phyloP scores from a whole-genome alignment of 2,113 vertebrate genomes.

The Pipa parva region DNA sequence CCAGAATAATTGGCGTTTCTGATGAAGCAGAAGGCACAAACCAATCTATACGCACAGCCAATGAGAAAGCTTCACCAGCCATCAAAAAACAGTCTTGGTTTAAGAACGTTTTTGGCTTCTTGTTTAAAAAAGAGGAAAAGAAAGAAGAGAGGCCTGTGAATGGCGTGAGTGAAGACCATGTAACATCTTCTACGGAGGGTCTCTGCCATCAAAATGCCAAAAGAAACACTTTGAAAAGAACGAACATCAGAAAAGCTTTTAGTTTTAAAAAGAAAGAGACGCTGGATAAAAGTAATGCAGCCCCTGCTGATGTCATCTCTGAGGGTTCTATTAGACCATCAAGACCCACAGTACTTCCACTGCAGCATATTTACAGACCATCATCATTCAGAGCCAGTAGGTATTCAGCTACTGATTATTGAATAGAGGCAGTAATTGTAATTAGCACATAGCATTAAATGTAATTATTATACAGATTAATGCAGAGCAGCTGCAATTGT shows the following conservation, averaged over 20 bases:
- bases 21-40: constrained; percentile 42
- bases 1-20: not conserved
- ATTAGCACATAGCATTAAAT: too few relatives aligned
- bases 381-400: constrained; percentile 27
- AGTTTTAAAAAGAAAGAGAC: constrained; percentile 49
- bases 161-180: not conserved
- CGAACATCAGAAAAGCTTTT: constrained; percentile 50
- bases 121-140: constrained; percentile 60
- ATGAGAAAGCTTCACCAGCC: constrained; percentile 53
- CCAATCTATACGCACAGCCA: constrained; percentile 15
- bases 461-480: too few relatives aligned
- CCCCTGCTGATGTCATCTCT: accelerated
- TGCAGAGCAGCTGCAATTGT: too few relatives aligned
- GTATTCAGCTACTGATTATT: not conserved
- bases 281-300: constrained; percentile 40
- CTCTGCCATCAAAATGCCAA: constrained; percentile 24
- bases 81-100: constrained; percentile 57
- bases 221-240: constrained; percentile 57
- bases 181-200: not conserved
- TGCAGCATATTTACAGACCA: constrained; percentile 19
- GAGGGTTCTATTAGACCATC: constrained; percentile 14
- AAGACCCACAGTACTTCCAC: constrained; percentile 49
- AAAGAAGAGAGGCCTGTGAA: constrained; percentile 57
- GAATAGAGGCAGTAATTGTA: too few relatives aligned
- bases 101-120: constrained; percentile 62